Base-by-base conservation (phyloP, 2,113 vertebrate species). In the Lynx canadensis region DNA sequence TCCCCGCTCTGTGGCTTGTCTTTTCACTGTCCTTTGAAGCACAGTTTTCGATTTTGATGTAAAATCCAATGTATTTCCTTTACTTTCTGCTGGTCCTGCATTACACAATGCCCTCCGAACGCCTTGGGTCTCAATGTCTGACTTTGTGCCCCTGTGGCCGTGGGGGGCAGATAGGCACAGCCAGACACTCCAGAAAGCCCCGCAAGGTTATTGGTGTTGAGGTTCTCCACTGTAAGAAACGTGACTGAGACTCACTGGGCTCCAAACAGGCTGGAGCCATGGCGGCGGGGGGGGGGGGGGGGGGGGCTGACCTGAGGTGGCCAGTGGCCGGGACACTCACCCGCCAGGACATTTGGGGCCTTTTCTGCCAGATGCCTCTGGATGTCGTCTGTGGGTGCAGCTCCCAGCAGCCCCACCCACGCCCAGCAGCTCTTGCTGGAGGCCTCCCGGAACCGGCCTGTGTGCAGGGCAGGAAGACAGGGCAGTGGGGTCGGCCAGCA, bases 211-310 rank as follows among this genome's bases (percentile, higher is more conserved):
- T 15, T n/a, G 63, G 66, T 45, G 15, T 38, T 21, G 15, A 38
- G 23, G 27, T 66, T 73, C 52, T 60, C 10, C 6, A 83, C 36
- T 60, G 7, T 4, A 23, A 36, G 57, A 36, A 36, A n/a, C 19
- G 21, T 19, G 15, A 25, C 33, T 76, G 33, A 1, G 66, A 41
- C 50, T 82, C 19, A 0, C 29, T 81, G 29, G 11, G 19, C 38
- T 25, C 41, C 81, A 4, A 8, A 7, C n/a, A n/a, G 21, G 21
- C 65, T 66, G 65, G 65, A 31, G 29, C 29, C 63, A 6, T 2
- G 65, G 31, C 50, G 50, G 50, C 0, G 50, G 45, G 1, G 45
- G 0, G 45, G 45, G 45, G 45, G 1, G 0, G 7, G 7, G 0
- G 33, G 36, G 38, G 33, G 23, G n/a, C 52, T 27, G 60, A 25